Percentiles rank a stretch among this genome's conserved stretches.
These are phyloP conservation scores for Oxystoma pomonae DNA, from an alignment of 2,888 invertebrate species.

Conservation along the genomic window DNA sequence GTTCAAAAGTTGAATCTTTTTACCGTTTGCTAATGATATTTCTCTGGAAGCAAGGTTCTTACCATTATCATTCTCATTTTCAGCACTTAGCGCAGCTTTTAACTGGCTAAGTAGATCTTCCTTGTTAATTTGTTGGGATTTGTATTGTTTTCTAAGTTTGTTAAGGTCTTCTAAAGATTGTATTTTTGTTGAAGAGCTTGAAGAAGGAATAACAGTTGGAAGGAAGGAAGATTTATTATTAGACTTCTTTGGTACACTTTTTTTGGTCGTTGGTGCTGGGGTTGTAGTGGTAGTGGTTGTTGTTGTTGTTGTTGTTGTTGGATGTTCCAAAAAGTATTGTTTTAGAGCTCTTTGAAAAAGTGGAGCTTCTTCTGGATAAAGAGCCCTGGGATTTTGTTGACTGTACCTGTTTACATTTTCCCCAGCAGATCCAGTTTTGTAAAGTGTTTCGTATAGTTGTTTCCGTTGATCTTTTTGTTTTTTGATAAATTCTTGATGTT, in stretches of 20 bases:
- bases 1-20: slow-evolving; percentile 65
- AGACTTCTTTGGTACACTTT: slow-evolving; percentile 14
- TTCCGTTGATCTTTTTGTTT: slow-evolving; percentile 64
- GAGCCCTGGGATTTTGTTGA: slow-evolving; percentile 47
- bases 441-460: slow-evolving; percentile 47
- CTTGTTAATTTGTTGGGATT: slow-evolving; percentile 57
- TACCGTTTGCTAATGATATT: slow-evolving; percentile 68
- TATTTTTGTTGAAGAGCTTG: slow-evolving; percentile 33
- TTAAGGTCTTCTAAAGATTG: slow-evolving; percentile 44
- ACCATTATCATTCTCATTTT: slow-evolving; percentile 58
- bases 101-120: slow-evolving; percentile 72
- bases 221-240: slow-evolving; percentile 33
- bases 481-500: slow-evolving; percentile 66
- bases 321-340: slow-evolving; percentile 64
- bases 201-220: slow-evolving; percentile 51
- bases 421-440: slow-evolving; percentile 38
- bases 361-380: slow-evolving; percentile 61
- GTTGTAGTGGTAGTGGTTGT: slow-evolving; percentile 62
- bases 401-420: slow-evolving; percentile 29
- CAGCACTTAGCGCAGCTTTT: slow-evolving; percentile 67
- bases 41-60: slow-evolving; percentile 72
- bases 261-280: slow-evolving; percentile 50
- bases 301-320: slow-evolving; percentile 64
- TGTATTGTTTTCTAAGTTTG: slow-evolving; percentile 43
- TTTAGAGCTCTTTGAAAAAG: slow-evolving; percentile 63